phyloP scores from a whole-genome alignment of 2,888 invertebrate species.

The Sarcophaga subvicina region DNA sequence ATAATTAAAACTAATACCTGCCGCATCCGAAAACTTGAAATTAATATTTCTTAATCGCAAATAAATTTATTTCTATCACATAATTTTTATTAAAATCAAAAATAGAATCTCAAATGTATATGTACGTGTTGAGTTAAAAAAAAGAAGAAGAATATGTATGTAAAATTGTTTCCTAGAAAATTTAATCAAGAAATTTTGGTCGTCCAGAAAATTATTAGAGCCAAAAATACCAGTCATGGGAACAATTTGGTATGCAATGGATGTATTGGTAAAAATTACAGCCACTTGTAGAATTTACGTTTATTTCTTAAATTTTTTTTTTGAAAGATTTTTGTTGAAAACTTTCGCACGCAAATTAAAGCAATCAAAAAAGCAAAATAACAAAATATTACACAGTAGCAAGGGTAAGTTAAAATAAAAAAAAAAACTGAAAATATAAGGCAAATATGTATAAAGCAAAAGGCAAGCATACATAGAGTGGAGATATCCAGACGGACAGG shows the following conservation, averaged over 20 bases:
- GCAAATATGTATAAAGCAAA: constrained; percentile 42
- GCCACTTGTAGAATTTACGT: constrained; percentile 39
- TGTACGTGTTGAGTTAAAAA: not conserved
- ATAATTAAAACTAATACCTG: too few relatives aligned
- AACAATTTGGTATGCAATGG: constrained; percentile 38
- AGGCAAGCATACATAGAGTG: constrained; percentile 28
- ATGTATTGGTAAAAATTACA: constrained; percentile 40
- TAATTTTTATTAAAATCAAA: not conserved
- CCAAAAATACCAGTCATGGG: constrained; percentile 53
- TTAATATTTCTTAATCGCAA: too few relatives aligned
- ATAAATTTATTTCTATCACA: too few relatives aligned
- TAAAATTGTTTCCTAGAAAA: constrained; percentile 3
- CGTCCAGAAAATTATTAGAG: constrained; percentile 54
- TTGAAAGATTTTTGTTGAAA: constrained; percentile 72
- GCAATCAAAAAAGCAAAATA: constrained; percentile 75
- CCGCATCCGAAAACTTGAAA: too few relatives aligned
- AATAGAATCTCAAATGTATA: not conserved
- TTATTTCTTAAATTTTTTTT: constrained; percentile 27
- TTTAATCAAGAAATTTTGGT: constrained; percentile 30
- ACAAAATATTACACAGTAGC: constrained; percentile 71
- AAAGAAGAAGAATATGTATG: not conserved
- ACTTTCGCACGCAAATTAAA: constrained; percentile 81
- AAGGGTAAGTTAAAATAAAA: constrained; percentile 4
- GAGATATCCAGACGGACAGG: constrained; percentile 26
- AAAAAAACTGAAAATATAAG: not conserved